Evolutionary conservation across 1,140 invertebrate species (phyloP).

Genomic region (Brachionus rubens): DNA sequence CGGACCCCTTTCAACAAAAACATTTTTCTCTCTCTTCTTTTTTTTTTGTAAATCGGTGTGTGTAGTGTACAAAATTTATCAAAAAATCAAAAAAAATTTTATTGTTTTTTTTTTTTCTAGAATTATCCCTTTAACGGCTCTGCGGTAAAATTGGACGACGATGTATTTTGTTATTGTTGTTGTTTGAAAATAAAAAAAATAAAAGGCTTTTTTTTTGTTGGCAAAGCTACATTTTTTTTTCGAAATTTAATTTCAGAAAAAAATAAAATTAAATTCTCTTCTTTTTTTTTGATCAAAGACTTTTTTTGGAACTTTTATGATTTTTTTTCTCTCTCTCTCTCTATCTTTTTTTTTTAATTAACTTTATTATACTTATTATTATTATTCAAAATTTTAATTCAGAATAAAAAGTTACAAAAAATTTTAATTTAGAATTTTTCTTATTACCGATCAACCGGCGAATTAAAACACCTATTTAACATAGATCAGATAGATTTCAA

Average conservation of each 20-base stretch:
- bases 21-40: slow-evolving; percentile 18
- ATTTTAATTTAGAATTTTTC: background rate
- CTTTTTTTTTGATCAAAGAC: no score
- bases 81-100: slow-evolving; percentile 22
- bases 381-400: slow-evolving; percentile 34
- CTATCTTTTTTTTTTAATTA: background rate
- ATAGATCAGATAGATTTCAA: no score
- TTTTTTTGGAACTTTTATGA: no score
- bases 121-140: background rate
- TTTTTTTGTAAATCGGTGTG: slow-evolving; percentile 37
- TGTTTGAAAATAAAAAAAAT: background rate
- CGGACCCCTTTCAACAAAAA: no score
- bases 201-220: no score
- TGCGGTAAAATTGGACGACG: slow-evolving; percentile 14
- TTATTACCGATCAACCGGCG: no score
- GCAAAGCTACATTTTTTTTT: no score
- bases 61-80: slow-evolving; percentile 29
- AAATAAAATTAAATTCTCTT: no score
- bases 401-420: slow-evolving; percentile 36
- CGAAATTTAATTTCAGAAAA: no score
- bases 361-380: background rate
- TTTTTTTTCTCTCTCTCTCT: background rate
- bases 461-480: no score
- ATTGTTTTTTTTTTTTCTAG: background rate
- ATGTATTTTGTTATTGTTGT: slow-evolving; percentile 13